Base-by-base conservation (phyloP, 2,113 vertebrate species). In the Eclectus roratus region DNA sequence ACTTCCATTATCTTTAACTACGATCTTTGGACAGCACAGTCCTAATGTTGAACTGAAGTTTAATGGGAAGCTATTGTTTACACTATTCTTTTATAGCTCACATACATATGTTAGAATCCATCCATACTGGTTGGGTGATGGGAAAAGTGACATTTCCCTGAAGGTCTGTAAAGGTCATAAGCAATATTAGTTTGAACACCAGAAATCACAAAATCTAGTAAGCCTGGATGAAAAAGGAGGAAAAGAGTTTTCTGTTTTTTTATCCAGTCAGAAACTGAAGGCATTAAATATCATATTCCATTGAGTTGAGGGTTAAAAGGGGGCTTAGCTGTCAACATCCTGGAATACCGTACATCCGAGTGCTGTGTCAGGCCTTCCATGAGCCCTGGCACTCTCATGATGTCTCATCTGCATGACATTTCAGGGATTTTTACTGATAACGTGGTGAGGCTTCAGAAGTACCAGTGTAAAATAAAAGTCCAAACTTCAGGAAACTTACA, bases 51-150 rank as follows among this genome's bases (percentile, higher is more conserved):
- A 97, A 97, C 96, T 97, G 85, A 95, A 95, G 83, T 98, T 98
- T 98, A 98, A 98, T 98, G 96, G 97, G 95, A 95, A 97, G 86
- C 92, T 97, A n/a, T 98, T 98, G 98, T 98, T 98, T 98, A 98
- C 93, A 90, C 65, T 94, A 73, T 72, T 56, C 68, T 93, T 97
- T 95, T 95, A 95, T 96, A 95, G 76, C 95, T 96, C 70, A 33
- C 9, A 49, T 92, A 46, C 25, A 6, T 88, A 44, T 55, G 31
- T 64, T 98, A 97, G 96, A 97, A 95, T 91, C 71, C 53, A 37
- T 92, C 92, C 71, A 46, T 43, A 53, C 72, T 2, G 25, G 12
- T 46, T 83, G 92, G 66, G 50, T 61, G 83, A 90, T 93, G 76
- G 68, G 63, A 93, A 92, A 85, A 94, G 49, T 7, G 17, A 1